Evolutionary conservation across 2,797 vertebrate species (phyloP).

Genomic region (Rhynchotus rufescens): DNA sequence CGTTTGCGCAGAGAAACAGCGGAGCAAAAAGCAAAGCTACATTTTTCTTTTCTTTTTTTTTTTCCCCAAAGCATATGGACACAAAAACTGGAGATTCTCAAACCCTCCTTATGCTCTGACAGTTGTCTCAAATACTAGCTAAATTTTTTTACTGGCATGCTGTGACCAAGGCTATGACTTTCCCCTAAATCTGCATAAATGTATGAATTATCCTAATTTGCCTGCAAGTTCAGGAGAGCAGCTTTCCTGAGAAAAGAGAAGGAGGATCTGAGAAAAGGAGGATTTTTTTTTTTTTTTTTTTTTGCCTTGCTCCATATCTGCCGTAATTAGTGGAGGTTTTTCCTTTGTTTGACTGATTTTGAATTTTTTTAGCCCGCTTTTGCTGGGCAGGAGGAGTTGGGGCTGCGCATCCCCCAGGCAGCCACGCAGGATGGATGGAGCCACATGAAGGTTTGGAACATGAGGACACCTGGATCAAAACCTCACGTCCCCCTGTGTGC

Average conservation of each 20-base stretch:
- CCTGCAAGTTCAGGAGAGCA: not conserved
- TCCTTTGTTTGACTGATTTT: not conserved
- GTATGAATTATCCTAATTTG: not conserved
- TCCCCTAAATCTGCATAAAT: not conserved
- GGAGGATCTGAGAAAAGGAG: not conserved
- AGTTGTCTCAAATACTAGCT: conserved; percentile 3
- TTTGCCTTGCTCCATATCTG: not conserved
- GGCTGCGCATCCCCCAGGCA: too few relatives aligned
- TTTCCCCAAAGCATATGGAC: not conserved
- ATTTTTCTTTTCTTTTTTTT: too few relatives aligned
- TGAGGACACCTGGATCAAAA: not conserved
- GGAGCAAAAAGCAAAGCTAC: conserved; percentile 15
- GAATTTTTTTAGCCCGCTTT: not conserved
- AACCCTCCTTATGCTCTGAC: not conserved
- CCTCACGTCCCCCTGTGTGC: not conserved
- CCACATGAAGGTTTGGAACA: too few relatives aligned
- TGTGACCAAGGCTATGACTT: conserved; percentile 50
- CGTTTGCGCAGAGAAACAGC: conserved; percentile 6
- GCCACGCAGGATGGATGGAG: too few relatives aligned
- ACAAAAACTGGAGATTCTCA: conserved; percentile 4
- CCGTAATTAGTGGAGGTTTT: fast-evolving
- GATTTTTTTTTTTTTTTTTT: not conserved
- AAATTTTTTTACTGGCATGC: conserved; percentile 39
- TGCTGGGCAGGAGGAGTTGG: not conserved
- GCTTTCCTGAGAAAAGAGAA: not conserved